Percentiles rank a stretch among this genome's conserved stretches.
These are phyloP conservation scores for Chrysolina americana DNA, from an alignment of 2,888 invertebrate species.

Conservation along the genomic window DNA sequence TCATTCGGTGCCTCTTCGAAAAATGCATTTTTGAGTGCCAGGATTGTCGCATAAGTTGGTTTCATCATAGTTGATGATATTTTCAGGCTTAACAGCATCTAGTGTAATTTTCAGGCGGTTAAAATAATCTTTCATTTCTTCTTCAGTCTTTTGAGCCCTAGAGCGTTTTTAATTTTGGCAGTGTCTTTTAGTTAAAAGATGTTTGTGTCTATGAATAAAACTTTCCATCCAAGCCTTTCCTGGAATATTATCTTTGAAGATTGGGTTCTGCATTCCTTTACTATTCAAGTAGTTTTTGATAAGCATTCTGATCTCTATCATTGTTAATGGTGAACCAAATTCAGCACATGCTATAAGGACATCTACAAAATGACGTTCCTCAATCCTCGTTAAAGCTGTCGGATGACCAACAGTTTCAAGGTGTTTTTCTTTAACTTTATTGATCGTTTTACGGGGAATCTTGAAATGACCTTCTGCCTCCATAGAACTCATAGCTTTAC, in stretches of 20 bases:
- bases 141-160: constrained; percentile 25
- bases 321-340: background rate
- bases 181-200: constrained; percentile 8
- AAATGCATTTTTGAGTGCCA: constrained; percentile 39
- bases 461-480: too few relatives aligned
- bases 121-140: constrained; percentile 31
- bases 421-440: too few relatives aligned
- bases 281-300: constrained; percentile 20
- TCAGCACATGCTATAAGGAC: background rate
- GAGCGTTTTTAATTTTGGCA: constrained; percentile 21
- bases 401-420: background rate
- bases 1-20: constrained; percentile 39
- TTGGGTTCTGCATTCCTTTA: constrained; percentile 15
- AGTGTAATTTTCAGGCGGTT: constrained; percentile 22
- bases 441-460: too few relatives aligned
- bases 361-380: background rate
- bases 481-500: too few relatives aligned
- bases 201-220: constrained; percentile 27
- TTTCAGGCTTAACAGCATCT: constrained; percentile 19
- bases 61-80: constrained; percentile 44
- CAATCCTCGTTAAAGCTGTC: background rate
- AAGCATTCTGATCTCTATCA: constrained; percentile 17
- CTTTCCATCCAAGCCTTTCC: constrained; percentile 19
- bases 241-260: background rate
- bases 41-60: constrained; percentile 45